Conservation (phyloP, 2,797 vertebrate genomes). For the Poliocrania exsul region DNA sequence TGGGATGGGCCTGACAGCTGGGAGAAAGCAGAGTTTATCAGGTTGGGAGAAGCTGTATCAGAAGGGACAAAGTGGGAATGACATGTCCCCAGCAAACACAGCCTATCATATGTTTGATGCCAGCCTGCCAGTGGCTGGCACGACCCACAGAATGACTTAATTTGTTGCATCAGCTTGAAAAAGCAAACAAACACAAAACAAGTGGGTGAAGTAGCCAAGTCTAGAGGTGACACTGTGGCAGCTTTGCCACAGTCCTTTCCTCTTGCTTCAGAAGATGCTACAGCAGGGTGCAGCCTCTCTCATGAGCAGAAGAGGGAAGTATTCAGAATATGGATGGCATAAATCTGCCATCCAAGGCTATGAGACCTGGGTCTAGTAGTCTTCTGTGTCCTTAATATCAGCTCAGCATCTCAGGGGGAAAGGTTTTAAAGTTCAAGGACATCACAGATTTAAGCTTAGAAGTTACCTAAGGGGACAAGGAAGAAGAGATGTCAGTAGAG, state of each 20-base stretch:
- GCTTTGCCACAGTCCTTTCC: neutral
- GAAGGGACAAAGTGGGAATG: neutral
- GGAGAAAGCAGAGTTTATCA: neutral
- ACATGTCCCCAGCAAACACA: neutral
- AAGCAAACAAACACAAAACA: neutral
- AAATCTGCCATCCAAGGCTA: neutral
- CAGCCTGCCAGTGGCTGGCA: conserved; percentile 14
- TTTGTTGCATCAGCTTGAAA: neutral
- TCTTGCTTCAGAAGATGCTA: neutral
- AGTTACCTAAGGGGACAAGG: neutral
- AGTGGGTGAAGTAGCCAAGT: neutral
- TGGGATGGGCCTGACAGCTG: neutral
- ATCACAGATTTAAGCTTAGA: neutral
- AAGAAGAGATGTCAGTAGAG: neutral
- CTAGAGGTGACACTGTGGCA: neutral
- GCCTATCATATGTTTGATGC: neutral
- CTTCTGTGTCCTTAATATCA: neutral
- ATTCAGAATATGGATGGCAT: neutral
- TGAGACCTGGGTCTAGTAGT: neutral
- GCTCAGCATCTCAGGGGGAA: neutral
- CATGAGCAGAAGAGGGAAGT: neutral
- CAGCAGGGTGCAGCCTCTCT: neutral
- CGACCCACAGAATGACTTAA: neutral
- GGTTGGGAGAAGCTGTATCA: neutral
- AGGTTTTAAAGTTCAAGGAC: neutral